Evolutionary conservation across 1,140 invertebrate species (phyloP).

Genomic region (Phthorimaea operculella): DNA sequence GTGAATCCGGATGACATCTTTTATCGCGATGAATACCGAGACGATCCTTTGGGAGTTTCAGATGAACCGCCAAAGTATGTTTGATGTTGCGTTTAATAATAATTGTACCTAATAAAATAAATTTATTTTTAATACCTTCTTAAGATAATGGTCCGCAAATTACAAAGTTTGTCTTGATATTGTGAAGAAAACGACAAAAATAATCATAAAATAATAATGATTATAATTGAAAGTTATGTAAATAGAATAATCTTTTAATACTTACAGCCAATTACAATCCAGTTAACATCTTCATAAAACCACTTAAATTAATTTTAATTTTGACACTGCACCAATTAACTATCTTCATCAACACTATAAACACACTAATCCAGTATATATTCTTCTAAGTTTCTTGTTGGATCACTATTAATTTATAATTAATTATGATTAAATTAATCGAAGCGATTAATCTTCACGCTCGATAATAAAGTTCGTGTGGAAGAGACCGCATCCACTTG

Average conservation of each 20-base stretch:
- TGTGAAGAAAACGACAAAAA: no score
- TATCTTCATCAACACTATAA: constrained; percentile 44
- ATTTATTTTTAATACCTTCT: no score
- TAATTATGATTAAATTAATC: constrained; percentile 15
- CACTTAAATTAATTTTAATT: constrained; percentile 37
- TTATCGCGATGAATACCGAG: constrained; percentile 63
- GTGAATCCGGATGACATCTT: constrained; percentile 62
- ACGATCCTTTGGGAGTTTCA: constrained; percentile 32
- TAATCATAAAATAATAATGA: no score
- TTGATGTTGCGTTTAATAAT: not conserved
- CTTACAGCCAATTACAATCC: constrained; percentile 50
- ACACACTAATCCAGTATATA: constrained; percentile 33
- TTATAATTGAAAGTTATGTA: not conserved
- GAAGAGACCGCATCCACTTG: constrained; percentile 41
- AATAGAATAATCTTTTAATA: constrained; percentile 17
- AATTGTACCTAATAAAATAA: not conserved
- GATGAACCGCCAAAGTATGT: not conserved
- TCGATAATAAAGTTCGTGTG: constrained; percentile 20
- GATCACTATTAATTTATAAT: constrained; percentile 38
- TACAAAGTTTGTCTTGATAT: no score
- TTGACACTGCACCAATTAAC: constrained; percentile 45
- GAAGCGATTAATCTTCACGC: constrained; percentile 13
- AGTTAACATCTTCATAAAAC: constrained; percentile 32
- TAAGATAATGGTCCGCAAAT: no score
- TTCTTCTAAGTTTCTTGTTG: constrained; percentile 51